Base-by-base conservation (phyloP, 2,113 vertebrate species). In the Coptodon bakossiorum region DNA sequence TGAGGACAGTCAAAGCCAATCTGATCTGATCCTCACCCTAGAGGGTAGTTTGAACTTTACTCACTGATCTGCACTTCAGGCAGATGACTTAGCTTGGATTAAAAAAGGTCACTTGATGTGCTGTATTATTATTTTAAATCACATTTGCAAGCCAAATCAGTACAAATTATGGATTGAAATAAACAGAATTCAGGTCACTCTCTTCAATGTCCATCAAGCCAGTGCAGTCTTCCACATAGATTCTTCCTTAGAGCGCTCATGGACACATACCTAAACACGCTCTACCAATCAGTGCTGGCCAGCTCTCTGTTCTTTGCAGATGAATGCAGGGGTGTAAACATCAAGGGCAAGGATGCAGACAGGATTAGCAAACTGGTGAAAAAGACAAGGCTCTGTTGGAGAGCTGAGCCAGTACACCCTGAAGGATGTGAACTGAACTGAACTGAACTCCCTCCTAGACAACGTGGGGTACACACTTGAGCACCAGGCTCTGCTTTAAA, bases 321-420 rank as follows among this genome's bases (percentile, higher is more conserved):
- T 6, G 24, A 79, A 71, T 81, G 84, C 89, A 43, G 81, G 57
- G 78, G 76, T 87, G 88, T 85, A 90, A 92, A 93, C 84, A 89
- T 90, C 84, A 91, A 90, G 89, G 84, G 86, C 71, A 85, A 34
- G 85, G 82, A 88, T 85, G 83, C 89, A 91, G 90, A 92, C 88
- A 91, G 92, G 91, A 92, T 92, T 90, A 90, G 85, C 43, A 88
- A 92, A 92, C 63, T 80, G 80, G 79, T 86, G 81, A 66, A 86
- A 88, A 87, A 88, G 90, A 78, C 73, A 80, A 81, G 52, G 78
- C 85, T 88, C 27, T 56, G 50, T 73, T 59, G 85, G 73, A 59
- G 79, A 88, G 88, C 76, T 48, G 79, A 92, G 66, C 66, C 82
- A 82, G 76, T 85, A 90, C 80, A 48, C 88, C 87, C 90, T 50